These are phyloP conservation scores for Arizona elegans DNA, from an alignment of 2,113 vertebrate genomes.

Conservation along the genomic window DNA sequence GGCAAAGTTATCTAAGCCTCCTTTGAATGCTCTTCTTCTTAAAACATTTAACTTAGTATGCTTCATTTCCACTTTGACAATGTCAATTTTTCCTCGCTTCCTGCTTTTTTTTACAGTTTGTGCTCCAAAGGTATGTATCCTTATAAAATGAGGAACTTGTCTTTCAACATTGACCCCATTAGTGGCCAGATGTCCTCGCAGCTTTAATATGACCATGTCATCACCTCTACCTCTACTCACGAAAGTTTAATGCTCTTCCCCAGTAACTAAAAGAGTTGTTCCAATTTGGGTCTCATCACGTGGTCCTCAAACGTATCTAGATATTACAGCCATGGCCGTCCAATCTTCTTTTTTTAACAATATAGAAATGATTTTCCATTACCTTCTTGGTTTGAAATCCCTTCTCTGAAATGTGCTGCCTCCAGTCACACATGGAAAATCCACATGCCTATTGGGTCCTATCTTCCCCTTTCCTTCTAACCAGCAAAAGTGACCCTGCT, in stretches of 20 bases:
- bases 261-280: neutral
- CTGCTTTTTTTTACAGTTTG: neutral
- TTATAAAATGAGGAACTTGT: neutral
- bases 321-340: neutral
- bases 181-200: neutral
- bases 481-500: neutral
- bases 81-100: neutral
- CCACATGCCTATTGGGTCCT: neutral
- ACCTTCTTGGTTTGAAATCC: neutral
- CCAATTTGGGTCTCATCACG: neutral
- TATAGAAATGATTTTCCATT: neutral
- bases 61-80: neutral
- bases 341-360: neutral
- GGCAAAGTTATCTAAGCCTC: neutral
- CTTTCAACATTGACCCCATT: neutral
- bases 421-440: neutral
- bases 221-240: neutral
- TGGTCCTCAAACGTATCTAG: neutral
- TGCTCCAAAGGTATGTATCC: no score
- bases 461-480: neutral
- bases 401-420: neutral
- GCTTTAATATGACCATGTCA: neutral
- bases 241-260: neutral
- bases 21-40: neutral
- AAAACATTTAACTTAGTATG: neutral